Evolutionary conservation across 2,888 invertebrate genomes (phyloP).

Genomic region (Eupithecia vulgata): DNA sequence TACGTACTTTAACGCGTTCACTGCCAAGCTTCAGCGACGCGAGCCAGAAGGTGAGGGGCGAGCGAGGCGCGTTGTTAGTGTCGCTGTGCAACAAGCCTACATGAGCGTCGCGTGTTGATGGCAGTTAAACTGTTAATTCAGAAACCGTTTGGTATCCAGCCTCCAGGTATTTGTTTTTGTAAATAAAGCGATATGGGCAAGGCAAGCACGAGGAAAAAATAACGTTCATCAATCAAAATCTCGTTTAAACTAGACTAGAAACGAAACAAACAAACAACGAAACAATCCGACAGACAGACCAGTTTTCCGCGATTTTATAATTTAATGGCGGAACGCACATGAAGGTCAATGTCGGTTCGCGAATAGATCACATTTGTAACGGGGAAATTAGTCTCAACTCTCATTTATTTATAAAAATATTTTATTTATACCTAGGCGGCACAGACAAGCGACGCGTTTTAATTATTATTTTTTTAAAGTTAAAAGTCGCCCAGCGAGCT

Average conservation of each 20-base stretch:
- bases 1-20: too few species aligned
- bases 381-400: slow-evolving; percentile 27
- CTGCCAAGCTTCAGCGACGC: too few species aligned
- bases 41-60: too few species aligned
- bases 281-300: slow-evolving; percentile 14
- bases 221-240: slow-evolving; percentile 18
- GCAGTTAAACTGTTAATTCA: too few species aligned
- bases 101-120: too few species aligned
- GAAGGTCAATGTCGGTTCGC: slow-evolving; percentile 60
- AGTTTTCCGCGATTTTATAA: slow-evolving; percentile 51
- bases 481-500: too few species aligned
- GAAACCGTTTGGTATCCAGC: too few species aligned
- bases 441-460: slow-evolving; percentile 13
- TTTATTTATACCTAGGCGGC: slow-evolving; percentile 1
- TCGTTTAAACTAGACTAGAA: slow-evolving; percentile 33
- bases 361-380: slow-evolving; percentile 41
- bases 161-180: neutral
- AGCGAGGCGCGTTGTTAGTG: too few species aligned
- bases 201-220: neutral
- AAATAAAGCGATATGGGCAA: neutral
- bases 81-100: too few species aligned
- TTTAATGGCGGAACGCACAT: slow-evolving; percentile 51
- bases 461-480: too few species aligned
- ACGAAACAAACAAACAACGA: slow-evolving; percentile 30
- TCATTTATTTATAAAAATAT: slow-evolving; percentile 28